Base-by-base conservation (phyloP, 2,888 invertebrate genomes). In the Gymnocheta viridis region DNA sequence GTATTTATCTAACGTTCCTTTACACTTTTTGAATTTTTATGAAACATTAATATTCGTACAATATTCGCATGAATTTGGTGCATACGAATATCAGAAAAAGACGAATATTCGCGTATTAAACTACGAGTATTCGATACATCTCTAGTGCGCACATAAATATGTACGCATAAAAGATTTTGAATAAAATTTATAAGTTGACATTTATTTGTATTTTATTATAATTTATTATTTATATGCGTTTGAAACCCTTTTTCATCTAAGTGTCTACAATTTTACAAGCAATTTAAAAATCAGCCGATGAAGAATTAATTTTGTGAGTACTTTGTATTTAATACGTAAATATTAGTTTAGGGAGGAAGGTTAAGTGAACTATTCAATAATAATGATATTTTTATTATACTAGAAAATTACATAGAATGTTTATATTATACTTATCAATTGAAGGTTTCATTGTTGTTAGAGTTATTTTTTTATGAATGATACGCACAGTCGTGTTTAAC, bases 161-260 rank as follows among this genome's bases (percentile, higher is more conserved):
- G n/a, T n/a, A n/a, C 2, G 14, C 14, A 56, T 22, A 35, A 35
- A 10, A 38, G 38, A 27, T 49, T 35, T 38, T 79, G 41, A 38
- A 44, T 51, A 54, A 73, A 82, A 64, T 72, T 70, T 76, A 35
- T 83, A 80, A 80, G 51, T 80, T 80, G 83, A 80, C 83, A 80
- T 83, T 83, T 83, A 83, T 83, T 76, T 70, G 51, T 58, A 72
- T 83, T 83, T 83, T 83, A 83, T 83, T 83, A 35, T 72, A 83
- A 83, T 83, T 83, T 74, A 82, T 79, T 76, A 76, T 67, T 78
- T 72, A 66, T 69, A 49, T 70, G 38, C 51, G 62, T 19, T 49
- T 78, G 51, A 62, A 82, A 81, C 35, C 22, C 44, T 67, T 51
- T 47, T 60, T 29, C 49, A 38, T 49, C 27, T 41, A 44, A 29